Percentiles rank a stretch among this genome's conserved stretches.
phyloP scores from a whole-genome alignment of 2,888 invertebrate species.

The Lithophane semibrunnea region DNA sequence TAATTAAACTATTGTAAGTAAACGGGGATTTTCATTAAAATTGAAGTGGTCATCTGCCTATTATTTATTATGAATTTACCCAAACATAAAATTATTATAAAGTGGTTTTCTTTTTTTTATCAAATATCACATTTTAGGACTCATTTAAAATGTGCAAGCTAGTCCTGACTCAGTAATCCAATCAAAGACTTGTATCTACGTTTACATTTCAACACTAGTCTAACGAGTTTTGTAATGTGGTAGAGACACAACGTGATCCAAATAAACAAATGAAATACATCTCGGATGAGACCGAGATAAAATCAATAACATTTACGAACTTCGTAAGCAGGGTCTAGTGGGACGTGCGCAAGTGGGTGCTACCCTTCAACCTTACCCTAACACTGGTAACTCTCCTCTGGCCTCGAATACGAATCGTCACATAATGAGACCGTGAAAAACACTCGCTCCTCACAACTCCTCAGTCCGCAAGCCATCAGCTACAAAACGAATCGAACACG shows the following conservation, averaged over 20 bases:
- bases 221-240: conserved; percentile 50
- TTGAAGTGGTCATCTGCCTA: background rate
- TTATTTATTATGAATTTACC: background rate
- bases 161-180: conserved; percentile 12
- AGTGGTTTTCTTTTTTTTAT: background rate
- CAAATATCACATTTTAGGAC: background rate
- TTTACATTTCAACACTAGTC: conserved; percentile 23
- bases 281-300: conserved; percentile 65
- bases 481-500: conserved; percentile 71
- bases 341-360: conserved; percentile 74
- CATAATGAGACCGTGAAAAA: conserved; percentile 88
- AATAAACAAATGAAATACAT: conserved; percentile 67
- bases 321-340: conserved; percentile 74
- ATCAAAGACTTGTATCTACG: conserved; percentile 11
- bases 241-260: conserved; percentile 51
- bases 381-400: conserved; percentile 76
- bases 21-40: background rate
- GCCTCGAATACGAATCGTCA: conserved; percentile 87
- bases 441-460: conserved; percentile 85
- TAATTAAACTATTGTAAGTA: background rate
- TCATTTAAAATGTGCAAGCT: background rate
- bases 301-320: conserved; percentile 78
- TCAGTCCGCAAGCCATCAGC: conserved; percentile 73
- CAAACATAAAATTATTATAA: background rate
- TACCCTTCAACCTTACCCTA: conserved; percentile 75